Evolutionary conservation across 2,113 vertebrate species (phyloP), one percentile per base, ranked within the genome.

Genomic region (Potamarius usumacintae): DNA sequence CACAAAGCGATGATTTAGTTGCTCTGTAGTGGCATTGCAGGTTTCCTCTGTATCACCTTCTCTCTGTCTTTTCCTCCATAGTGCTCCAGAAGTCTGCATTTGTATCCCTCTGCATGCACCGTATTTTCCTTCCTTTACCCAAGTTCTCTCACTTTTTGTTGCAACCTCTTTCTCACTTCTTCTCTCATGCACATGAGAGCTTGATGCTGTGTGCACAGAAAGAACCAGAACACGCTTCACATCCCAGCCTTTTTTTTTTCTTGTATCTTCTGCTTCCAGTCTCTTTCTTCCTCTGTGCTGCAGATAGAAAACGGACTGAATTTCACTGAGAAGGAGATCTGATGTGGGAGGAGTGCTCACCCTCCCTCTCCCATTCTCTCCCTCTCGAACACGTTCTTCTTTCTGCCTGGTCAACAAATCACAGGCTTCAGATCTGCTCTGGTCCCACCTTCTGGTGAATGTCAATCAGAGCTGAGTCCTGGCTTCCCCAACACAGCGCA

Each of bases 341-440:
- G 83, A 88, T 87, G 85, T 87, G 80, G 80, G 89, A 89, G 79
- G 88, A 89, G 88, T 62, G 48, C 62, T 81, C 86, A 74, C 88
- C 86, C 90, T 85, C 93, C 87, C 90, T 85, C 82, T n/a, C 85
- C 72, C 85, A 87, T 89, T 55, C 87, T 58, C 78, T 91, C 87
- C 14, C 92, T 92, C 92, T 92, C 92, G 92, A 92, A 92, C 94
- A 93, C 93, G 93, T 93, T 93, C 93, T 92, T 94, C 92, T 91
- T 93, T 90, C 74, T 63, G 82, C 60, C 10, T 86, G 88, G 89
- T 89, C 91, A 85, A 90, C 94, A 85, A 94, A 94, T 94, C 48
- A n/a, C 50, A 79, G 85, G 0, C 2, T 57, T 27, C 12, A 10
- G 30, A 72, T 10, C 0, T 58, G 27, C 27, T 55, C 93, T 74